Percentiles rank a stretch among this genome's conserved stretches.
These are phyloP conservation scores for Brienomyrus longianalis DNA, from an alignment of 2,113 vertebrate genomes.

Conservation along the genomic window DNA sequence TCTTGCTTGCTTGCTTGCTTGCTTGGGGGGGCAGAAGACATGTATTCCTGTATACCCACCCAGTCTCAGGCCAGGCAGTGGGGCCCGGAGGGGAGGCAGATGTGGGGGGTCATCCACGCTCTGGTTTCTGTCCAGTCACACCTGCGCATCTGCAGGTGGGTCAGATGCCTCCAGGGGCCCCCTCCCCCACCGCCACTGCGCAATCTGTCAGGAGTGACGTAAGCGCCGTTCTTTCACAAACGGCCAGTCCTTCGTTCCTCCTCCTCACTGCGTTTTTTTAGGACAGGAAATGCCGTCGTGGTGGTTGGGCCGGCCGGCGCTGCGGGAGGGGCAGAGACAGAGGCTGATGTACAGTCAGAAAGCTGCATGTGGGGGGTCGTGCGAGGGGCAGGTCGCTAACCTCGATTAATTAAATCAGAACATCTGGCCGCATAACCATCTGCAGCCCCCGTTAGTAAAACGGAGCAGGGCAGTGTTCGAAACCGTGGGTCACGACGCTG, in stretches of 20 bases:
- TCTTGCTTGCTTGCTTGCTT: background rate
- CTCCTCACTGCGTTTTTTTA: background rate
- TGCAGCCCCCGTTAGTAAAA: background rate
- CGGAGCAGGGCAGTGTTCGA: too few species aligned
- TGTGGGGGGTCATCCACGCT: conserved; percentile 3
- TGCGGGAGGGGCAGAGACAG: background rate
- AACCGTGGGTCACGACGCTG: too few species aligned
- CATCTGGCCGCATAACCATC: background rate
- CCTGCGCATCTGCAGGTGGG: background rate
- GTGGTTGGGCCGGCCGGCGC: background rate
- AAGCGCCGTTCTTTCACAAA: background rate
- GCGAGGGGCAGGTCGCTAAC: background rate
- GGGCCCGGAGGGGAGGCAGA: background rate
- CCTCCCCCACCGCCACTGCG: background rate
- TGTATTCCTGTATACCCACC: background rate
- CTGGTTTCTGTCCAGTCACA: background rate
- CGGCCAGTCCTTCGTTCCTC: background rate
- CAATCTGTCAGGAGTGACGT: background rate
- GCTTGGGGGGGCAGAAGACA: background rate
- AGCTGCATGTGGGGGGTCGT: background rate
- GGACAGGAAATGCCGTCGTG: background rate
- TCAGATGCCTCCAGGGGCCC: background rate
- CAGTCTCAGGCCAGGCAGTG: conserved; percentile 16
- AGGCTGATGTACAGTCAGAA: background rate
- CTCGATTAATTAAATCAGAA: background rate